These are phyloP conservation scores for Carcharodon carcharias DNA, from an alignment of 2,797 vertebrate species.

Conservation along the genomic window DNA sequence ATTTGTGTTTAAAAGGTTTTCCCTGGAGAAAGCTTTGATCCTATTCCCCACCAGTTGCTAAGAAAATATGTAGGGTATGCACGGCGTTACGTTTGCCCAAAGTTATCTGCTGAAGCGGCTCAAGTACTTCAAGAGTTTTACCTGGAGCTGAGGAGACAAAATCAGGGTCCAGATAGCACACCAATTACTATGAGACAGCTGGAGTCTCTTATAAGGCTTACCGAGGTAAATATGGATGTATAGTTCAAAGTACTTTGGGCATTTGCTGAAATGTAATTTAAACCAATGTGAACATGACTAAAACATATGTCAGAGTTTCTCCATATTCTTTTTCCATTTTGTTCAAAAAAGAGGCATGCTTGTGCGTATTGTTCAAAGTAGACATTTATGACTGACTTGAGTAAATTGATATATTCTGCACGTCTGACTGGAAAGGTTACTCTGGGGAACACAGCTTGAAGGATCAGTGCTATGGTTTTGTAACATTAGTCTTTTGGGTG, in stretches of 20 bases:
- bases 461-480: neutral
- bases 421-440: neutral
- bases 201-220: slow-evolving; percentile 87
- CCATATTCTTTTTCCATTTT: neutral
- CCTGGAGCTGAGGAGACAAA: slow-evolving; percentile 81
- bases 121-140: slow-evolving; percentile 86
- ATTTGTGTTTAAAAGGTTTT: slow-evolving; percentile 55
- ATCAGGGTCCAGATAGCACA: slow-evolving; percentile 70
- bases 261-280: neutral
- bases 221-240: slow-evolving; percentile 62
- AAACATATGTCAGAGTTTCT: neutral
- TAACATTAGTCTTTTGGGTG: neutral
- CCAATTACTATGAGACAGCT: slow-evolving; percentile 93
- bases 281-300: neutral
- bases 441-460: neutral
- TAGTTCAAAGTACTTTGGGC: neutral
- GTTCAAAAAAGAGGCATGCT: neutral
- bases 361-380: neutral
- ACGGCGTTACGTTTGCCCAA: slow-evolving; percentile 82
- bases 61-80: slow-evolving; percentile 92
- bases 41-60: slow-evolving; percentile 77
- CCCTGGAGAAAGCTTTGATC: slow-evolving; percentile 69
- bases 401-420: neutral
- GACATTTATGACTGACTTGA: neutral
- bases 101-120: slow-evolving; percentile 76